A percentile compares a stretch with the other conserved stretches of the same genome.
Evolutionary conservation across 2,113 vertebrate genomes (phyloP).

Genomic region (Menura novaehollandiae): DNA sequence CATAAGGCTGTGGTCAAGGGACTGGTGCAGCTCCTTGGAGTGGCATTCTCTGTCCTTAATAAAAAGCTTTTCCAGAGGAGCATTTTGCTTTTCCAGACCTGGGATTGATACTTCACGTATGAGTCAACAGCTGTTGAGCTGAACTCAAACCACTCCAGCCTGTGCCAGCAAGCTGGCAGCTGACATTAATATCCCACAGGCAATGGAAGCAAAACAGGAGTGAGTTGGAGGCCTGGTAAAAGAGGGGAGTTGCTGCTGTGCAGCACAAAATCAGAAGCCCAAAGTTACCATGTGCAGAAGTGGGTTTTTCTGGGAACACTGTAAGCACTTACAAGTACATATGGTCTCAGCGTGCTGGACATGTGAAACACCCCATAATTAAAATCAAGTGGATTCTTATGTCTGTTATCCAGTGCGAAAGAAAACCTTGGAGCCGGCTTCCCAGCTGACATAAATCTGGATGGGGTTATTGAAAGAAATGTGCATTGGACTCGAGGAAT

Average conservation of each 20-base stretch:
- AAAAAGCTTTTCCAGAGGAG: not conserved
- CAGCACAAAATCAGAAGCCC: not conserved
- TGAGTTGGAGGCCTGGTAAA: not conserved
- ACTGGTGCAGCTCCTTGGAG: not conserved
- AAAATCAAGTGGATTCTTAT: not conserved
- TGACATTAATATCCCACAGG: not conserved
- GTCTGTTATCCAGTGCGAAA: not conserved
- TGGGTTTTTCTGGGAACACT: not conserved
- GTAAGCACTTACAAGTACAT: not conserved
- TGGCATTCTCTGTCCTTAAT: not conserved
- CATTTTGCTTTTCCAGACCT: not conserved
- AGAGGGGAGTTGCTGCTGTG: not conserved
- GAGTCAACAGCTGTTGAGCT: conserved; percentile 1
- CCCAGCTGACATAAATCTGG: not conserved
- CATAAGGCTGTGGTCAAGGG: not conserved
- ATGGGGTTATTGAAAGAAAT: not conserved
- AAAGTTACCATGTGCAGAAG: not conserved
- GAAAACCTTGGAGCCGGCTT: not conserved
- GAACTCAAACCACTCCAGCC: not conserved
- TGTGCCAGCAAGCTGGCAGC: not conserved
- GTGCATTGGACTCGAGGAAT: accelerated
- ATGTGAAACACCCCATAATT: not conserved
- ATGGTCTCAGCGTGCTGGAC: not conserved
- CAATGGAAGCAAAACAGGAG: not conserved
- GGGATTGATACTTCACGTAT: accelerated